Evolutionary conservation across 2,888 invertebrate genomes (phyloP), one percentile per base, ranked within the genome.

Genomic region (Drosophila kambysellisi): DNA sequence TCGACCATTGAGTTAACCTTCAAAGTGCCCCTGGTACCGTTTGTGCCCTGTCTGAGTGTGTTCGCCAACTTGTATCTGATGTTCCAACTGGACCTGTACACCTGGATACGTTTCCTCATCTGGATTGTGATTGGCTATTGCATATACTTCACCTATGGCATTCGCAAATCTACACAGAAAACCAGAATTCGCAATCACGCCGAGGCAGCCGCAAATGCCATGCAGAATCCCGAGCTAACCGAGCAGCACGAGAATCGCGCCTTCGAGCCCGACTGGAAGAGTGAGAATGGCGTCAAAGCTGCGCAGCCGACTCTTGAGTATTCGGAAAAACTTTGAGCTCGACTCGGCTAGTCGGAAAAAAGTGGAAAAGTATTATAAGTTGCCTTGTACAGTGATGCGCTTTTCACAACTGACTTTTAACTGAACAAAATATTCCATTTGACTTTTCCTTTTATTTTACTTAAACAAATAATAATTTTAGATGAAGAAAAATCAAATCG

Each of bases 41-140:
- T 97, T 52, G 94, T 98, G 75, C 98, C 98, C 4, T 96, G 96
- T 86, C 91, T 97, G 8, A 98, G 98, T 93, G 95, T 98, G 51
- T 95, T 97, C 76, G 96, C 97, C 89, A 99, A 99, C 93, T 94
- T 98, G 60, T 98, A 98, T 93, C 94, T 99, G 62, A 98, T 98
- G 98, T 95, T 97, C 87, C 97, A 98, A 93, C 94, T 99, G 74
- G 97, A 97, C 91, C 86, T 94, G 58, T 95, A 95, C 88, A 98
- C 98, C 3, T 98, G 98, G 98, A 95, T 98, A 68, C 94, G 98
- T 88, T 98, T 98, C 93, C 94, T 95, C 62, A 94, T 97, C 20
- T 99, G 98, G 98, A 95, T 99, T 82, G 91, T 94, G 9, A 94
- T 98, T 70, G 98, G 98, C 95, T 96, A 97, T 90, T 85, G 95